Evolutionary conservation across 2,113 vertebrate genomes (phyloP).

Genomic region (Marcusenius ussheri): DNA sequence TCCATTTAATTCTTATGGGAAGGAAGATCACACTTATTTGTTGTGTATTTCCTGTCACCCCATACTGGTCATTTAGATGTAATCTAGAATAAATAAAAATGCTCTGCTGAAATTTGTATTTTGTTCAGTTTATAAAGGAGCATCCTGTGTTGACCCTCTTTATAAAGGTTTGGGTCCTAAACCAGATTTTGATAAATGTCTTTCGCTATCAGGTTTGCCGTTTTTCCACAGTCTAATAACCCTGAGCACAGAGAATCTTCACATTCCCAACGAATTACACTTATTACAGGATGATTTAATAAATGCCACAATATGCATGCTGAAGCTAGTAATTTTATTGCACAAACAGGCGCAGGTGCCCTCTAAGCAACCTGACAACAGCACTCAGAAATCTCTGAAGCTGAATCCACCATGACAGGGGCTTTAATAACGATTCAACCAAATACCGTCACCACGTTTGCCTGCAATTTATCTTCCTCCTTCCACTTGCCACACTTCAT

Average conservation of each 20-base stretch:
- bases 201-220: background rate
- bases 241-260: constrained; percentile 6
- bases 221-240: constrained; percentile 8
- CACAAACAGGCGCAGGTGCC: constrained; percentile 1
- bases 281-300: constrained; percentile 17
- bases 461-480: constrained; percentile 24
- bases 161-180: constrained; percentile 3
- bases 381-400: constrained; percentile 11
- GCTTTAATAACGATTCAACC: constrained; percentile 18
- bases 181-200: constrained; percentile 18
- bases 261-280: constrained; percentile 2
- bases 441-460: background rate
- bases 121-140: background rate
- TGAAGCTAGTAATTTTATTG: constrained; percentile 14
- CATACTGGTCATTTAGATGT: background rate
- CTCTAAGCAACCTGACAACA: constrained; percentile 14
- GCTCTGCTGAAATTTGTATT: background rate
- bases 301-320: constrained; percentile 15
- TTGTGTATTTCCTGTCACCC: background rate
- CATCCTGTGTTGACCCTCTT: background rate
- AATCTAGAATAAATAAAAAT: background rate
- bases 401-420: constrained; percentile 19
- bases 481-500: constrained; percentile 22
- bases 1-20: background rate
- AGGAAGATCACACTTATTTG: background rate